A percentile compares a stretch with the other conserved stretches of the same genome.
Evolutionary conservation across 2,888 invertebrate genomes (phyloP).

Genomic region (Zygaena filipendulae): DNA sequence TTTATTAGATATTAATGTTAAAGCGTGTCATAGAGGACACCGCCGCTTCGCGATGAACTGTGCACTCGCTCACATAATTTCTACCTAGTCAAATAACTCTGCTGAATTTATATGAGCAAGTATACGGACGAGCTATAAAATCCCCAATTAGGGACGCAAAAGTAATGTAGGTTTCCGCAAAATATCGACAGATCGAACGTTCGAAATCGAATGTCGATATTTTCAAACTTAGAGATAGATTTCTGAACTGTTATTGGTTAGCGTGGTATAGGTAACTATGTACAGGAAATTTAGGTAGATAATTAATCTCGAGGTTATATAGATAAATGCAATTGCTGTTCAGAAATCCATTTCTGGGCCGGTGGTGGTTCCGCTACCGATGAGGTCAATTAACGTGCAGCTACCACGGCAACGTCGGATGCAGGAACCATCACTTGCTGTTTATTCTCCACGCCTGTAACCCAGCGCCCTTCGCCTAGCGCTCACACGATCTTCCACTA

Average conservation of each 20-base stretch:
- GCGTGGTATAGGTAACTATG: constrained; percentile 17
- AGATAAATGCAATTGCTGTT: constrained; percentile 22
- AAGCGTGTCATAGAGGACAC: constrained; percentile 26
- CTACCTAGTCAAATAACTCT: constrained; percentile 20
- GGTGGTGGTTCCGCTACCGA: no score
- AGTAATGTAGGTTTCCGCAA: constrained; percentile 22
- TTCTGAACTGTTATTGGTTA: constrained; percentile 31
- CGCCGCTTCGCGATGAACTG: constrained; percentile 28
- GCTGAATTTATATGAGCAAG: no score
- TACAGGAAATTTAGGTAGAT: constrained; percentile 20
- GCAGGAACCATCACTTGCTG: constrained; percentile 22
- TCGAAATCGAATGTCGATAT: constrained; percentile 16
- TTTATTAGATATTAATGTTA: no score
- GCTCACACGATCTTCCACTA: constrained; percentile 54
- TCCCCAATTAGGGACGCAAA: no score
- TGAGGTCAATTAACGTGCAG: no score
- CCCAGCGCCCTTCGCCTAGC: constrained; percentile 53
- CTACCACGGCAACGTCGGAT: no score
- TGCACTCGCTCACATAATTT: constrained; percentile 27
- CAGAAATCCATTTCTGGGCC: no score
- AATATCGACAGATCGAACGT: constrained; percentile 21
- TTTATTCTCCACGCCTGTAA: constrained; percentile 30
- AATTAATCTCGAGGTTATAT: constrained; percentile 20
- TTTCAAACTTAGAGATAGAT: constrained; percentile 22
- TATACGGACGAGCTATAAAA: no score